A percentile compares a stretch with the other conserved stretches of the same genome.
These are phyloP conservation scores for Phorcus lineatus DNA, from an alignment of 2,888 invertebrate species.

Conservation along the genomic window DNA sequence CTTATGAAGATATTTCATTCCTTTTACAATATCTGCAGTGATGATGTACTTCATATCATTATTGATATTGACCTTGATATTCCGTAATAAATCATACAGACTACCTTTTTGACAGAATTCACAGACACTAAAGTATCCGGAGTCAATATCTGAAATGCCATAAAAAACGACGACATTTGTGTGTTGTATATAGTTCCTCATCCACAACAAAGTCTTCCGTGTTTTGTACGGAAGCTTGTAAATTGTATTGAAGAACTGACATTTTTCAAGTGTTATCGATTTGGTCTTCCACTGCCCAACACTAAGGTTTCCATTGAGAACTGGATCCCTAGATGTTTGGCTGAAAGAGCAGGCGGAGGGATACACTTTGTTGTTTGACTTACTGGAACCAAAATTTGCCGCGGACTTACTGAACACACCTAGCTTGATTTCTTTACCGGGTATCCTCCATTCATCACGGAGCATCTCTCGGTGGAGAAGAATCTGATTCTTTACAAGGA, in stretches of 20 bases:
- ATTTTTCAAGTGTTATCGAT: not conserved
- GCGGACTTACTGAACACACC: not conserved
- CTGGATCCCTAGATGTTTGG: not conserved
- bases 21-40: conserved; percentile 29
- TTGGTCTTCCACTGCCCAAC: not conserved
- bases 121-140: not conserved
- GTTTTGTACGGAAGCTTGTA: not conserved
- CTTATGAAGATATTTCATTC: conserved; percentile 41
- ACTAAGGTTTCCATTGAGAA: not conserved
- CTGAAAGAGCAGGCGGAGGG: not conserved
- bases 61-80: not conserved
- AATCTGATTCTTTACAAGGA: conserved; percentile 31
- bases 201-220: not conserved
- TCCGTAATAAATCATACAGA: not conserved
- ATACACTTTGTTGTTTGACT: not conserved
- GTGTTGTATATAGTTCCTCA: not conserved
- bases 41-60: not conserved
- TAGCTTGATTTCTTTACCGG: not conserved
- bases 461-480: conserved; percentile 15
- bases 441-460: not conserved
- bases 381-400: not conserved
- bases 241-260: not conserved
- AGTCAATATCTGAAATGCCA: not conserved
- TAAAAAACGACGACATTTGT: not conserved
- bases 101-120: not conserved